These are phyloP conservation scores for Hylia prasina DNA, from an alignment of 2,113 vertebrate genomes.

Conservation along the genomic window DNA sequence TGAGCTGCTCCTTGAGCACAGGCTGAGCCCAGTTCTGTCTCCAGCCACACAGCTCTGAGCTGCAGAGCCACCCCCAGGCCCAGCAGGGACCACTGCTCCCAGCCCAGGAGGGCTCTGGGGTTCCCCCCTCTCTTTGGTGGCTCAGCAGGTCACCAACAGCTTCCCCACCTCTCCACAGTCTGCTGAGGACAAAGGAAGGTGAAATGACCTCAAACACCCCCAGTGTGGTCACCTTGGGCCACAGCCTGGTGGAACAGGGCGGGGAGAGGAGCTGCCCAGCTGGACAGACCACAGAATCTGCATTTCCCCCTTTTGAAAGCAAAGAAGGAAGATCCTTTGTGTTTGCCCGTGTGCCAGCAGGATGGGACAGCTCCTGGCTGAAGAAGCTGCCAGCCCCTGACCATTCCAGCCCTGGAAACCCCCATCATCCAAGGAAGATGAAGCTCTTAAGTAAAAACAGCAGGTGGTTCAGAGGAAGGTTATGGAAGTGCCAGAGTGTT, in stretches of 20 bases:
- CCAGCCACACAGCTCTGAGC: background rate
- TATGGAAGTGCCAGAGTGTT: background rate
- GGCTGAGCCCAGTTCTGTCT: background rate
- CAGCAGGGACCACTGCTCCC: background rate
- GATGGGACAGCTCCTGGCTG: background rate
- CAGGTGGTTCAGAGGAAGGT: background rate
- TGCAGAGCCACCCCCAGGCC: background rate
- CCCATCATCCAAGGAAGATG: background rate
- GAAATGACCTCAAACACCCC: background rate
- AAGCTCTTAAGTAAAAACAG: background rate
- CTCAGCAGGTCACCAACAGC: background rate
- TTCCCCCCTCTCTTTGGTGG: background rate
- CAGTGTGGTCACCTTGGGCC: background rate
- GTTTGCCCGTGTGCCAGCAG: background rate
- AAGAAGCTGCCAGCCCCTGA: background rate
- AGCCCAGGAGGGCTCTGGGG: background rate
- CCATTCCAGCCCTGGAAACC: background rate
- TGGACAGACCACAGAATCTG: background rate
- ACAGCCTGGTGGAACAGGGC: background rate
- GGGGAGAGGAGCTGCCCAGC: background rate
- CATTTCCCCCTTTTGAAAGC: background rate
- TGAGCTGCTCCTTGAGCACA: background rate
- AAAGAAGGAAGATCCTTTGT: background rate
- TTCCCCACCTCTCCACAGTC: background rate
- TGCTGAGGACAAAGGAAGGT: background rate